Evolutionary conservation across 2,888 invertebrate species (phyloP).

Genomic region (Ptilodon capucinus): DNA sequence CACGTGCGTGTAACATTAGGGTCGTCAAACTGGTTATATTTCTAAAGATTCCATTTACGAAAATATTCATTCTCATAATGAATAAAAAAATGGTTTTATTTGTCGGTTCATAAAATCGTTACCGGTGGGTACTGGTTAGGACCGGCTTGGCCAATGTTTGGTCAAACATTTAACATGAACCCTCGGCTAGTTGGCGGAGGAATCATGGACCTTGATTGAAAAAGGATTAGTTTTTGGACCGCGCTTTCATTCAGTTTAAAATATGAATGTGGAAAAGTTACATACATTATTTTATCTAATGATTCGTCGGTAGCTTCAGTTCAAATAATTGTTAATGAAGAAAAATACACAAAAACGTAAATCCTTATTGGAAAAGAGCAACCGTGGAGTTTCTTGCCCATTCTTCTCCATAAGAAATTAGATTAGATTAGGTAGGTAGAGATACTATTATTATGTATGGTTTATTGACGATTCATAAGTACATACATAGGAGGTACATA

Average conservation of each 20-base stretch:
- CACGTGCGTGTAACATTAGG: conserved; percentile 24
- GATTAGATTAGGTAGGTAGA: too few relatives aligned
- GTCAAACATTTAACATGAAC: conserved; percentile 59
- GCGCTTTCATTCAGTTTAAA: conserved; percentile 20
- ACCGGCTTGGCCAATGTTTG: conserved; percentile 63
- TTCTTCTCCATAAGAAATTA: too few relatives aligned
- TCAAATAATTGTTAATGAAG: too few relatives aligned
- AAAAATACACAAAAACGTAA: too few relatives aligned
- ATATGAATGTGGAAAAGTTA: conserved; percentile 2
- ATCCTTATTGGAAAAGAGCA: too few relatives aligned
- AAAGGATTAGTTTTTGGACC: conserved; percentile 30
- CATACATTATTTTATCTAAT: too few relatives aligned
- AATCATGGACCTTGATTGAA: conserved; percentile 53
- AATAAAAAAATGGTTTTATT: conserved; percentile 39
- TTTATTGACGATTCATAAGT: too few relatives aligned
- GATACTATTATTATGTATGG: too few relatives aligned
- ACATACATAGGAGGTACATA: too few relatives aligned
- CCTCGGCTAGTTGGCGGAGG: conserved; percentile 53
- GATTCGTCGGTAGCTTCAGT: too few relatives aligned
- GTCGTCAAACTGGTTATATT: conserved; percentile 29
- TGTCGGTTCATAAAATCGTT: conserved; percentile 30
- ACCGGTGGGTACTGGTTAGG: conserved; percentile 49
- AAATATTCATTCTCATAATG: conserved; percentile 34
- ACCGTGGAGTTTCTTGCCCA: too few relatives aligned
- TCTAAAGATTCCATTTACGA: conserved; percentile 33